These are phyloP conservation scores for Amorpha juglandis DNA, from an alignment of 2,888 invertebrate species.

Conservation along the genomic window DNA sequence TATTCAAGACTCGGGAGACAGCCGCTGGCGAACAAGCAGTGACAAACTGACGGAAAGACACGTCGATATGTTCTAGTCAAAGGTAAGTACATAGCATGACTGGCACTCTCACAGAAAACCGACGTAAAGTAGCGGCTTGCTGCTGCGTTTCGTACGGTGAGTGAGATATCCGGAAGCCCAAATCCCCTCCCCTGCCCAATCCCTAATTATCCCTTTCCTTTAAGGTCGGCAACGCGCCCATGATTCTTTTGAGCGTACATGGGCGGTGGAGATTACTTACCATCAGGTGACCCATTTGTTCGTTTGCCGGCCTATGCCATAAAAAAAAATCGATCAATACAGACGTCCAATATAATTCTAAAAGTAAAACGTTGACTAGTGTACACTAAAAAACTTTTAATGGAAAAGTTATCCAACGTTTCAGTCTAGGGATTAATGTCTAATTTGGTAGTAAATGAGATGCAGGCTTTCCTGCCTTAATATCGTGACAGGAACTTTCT, in stretches of 20 bases:
- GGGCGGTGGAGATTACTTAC: no score
- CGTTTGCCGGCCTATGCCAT: no score
- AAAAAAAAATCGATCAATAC: no score
- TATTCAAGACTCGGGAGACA: conserved; percentile 9
- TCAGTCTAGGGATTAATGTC: conserved; percentile 1
- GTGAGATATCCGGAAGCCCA: no score
- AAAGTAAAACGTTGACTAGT: background rate
- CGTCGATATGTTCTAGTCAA: conserved; percentile 16
- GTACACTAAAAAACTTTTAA: conserved; percentile 4
- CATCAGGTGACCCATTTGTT: no score
- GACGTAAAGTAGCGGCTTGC: no score
- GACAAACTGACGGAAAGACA: conserved; percentile 20
- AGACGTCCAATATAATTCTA: background rate
- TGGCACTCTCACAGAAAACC: background rate
- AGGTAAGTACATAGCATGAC: background rate
- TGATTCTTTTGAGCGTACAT: no score
- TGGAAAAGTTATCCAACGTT: background rate
- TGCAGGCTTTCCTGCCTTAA: conserved; percentile 2
- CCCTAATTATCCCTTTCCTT: no score
- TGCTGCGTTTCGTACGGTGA: no score
- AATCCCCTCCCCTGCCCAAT: no score
- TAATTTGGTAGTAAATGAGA: conserved; percentile 4
- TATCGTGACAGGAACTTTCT: conserved; percentile 1
- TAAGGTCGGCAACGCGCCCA: no score
- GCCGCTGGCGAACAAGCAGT: conserved; percentile 6